phyloP scores from a whole-genome alignment of 2,113 vertebrate genomes.

The Mustela lutreola region DNA sequence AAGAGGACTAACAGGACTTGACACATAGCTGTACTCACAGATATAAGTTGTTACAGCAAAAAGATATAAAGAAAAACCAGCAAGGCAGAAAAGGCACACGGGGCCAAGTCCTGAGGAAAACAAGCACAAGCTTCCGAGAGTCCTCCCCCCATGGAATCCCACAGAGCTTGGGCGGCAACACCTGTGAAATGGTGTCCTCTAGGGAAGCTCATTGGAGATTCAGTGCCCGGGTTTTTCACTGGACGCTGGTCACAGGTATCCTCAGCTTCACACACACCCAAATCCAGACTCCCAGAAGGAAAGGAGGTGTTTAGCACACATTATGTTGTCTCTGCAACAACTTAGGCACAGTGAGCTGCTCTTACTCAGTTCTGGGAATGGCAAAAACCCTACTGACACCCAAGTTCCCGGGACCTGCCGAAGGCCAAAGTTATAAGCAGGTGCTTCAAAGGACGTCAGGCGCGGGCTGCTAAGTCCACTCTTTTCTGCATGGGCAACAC shows the following conservation, averaged over 20 bases:
- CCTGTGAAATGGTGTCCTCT: not conserved
- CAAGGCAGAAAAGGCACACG: not conserved
- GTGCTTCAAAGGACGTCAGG: not conserved
- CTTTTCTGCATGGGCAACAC: not conserved
- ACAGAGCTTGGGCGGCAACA: not conserved
- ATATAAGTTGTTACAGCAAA: not conserved
- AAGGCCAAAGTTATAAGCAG: not conserved
- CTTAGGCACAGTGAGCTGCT: not conserved
- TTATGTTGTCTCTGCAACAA: not conserved
- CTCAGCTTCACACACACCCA: not conserved
- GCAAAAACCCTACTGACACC: not conserved
- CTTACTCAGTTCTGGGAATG: not conserved
- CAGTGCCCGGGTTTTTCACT: not conserved
- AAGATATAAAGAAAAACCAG: not conserved
- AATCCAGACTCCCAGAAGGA: not conserved
- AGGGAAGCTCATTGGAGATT: not conserved
- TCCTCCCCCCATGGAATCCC: not conserved
- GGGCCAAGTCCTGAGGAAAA: not conserved
- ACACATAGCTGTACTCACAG: not conserved
- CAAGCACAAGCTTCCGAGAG: not conserved
- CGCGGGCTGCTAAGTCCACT: not conserved
- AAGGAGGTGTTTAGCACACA: not conserved
- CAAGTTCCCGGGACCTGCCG: not conserved
- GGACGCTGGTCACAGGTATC: not conserved
- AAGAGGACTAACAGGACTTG: not conserved